phyloP scores from a whole-genome alignment of 2,113 vertebrate genomes.

The Haliaeetus leucogaster region DNA sequence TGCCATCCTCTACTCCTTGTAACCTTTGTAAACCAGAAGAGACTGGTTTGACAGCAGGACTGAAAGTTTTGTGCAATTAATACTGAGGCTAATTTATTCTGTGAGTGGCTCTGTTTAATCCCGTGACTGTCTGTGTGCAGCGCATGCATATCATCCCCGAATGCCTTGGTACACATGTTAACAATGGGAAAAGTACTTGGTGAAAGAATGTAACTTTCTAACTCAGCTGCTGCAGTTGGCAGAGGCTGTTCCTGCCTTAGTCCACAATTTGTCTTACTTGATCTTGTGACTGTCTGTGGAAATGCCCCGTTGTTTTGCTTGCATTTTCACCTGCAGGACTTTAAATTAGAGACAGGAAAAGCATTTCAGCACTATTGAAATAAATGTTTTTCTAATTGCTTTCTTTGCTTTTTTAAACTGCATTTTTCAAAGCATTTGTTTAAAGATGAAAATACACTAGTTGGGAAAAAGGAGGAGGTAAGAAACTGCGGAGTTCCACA shows the following conservation, averaged over 20 bases:
- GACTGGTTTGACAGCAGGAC: not conserved
- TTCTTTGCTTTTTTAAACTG: not conserved
- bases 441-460: not conserved
- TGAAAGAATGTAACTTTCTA: slow-evolving; percentile 56
- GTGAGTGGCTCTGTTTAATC: slow-evolving; percentile 16
- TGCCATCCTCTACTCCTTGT: not conserved
- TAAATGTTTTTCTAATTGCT: not conserved
- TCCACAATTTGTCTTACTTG: slow-evolving; percentile 11
- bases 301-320: slow-evolving; percentile 13
- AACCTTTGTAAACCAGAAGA: not conserved
- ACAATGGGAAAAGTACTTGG: slow-evolving; percentile 36
- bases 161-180: slow-evolving; percentile 44
- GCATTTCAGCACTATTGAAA: slow-evolving; percentile 1
- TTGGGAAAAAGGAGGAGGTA: not conserved
- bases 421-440: not conserved
- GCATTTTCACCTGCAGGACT: slow-evolving; percentile 39
- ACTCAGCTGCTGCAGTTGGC: slow-evolving; percentile 54
- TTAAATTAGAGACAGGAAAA: not conserved
- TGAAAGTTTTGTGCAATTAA: not conserved
- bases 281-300: slow-evolving; percentile 47
- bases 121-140: slow-evolving; percentile 18
- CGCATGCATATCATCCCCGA: not conserved
- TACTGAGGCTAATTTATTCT: slow-evolving; percentile 1
- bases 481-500: not conserved
- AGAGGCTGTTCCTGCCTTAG: not conserved